Evolutionary conservation across 1,140 invertebrate genomes (phyloP), one percentile per base, ranked within the genome.

Genomic region (Tetramorium alpestre): DNA sequence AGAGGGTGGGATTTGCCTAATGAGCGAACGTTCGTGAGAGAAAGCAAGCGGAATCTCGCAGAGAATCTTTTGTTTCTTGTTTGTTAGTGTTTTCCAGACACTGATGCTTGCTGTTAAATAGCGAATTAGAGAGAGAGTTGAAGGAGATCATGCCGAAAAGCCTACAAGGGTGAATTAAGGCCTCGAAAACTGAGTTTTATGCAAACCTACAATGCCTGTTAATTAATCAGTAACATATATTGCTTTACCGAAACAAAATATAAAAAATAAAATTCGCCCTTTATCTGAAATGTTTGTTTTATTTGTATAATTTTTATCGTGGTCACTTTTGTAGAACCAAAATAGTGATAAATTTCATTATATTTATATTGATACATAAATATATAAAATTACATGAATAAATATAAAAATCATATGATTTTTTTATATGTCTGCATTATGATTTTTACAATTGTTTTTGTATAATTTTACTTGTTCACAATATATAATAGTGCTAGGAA

Each of bases 1-100:
- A 13, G 13, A 13, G 44, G 25, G 44, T 64, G 18, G 54, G 86
- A 92, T 92, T 92, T 92, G 82, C 92, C 90, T 91, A 92, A 92
- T 88, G 91, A 92, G 87, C 70, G 76, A 86, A 76, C 58, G 67
- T 11, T 88, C 77, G 62, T 13, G 78, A 78, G 56, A 58, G 77
- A 87, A 89, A 78, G 33, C 54, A 49, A 22, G 33, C 58, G 41
- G 38, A 49, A 44, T 65, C 62, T 72, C 13, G 13, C n/a, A 33
- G 54, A 7, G 67, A 60, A 56, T 47, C 69, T 84, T 75, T 84
- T 75, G 69, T 84, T 75, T 28, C 54, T 75, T 84, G 69, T 84
- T 84, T 73, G 25, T 60, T 67, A 18, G 8, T 10, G 11, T 58
- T 60, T 80, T 75, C 25, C 54, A 25, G 51, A 60, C 67, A 70